Evolutionary conservation across 2,888 invertebrate species (phyloP), one percentile per base, ranked within the genome.

Genomic region (Atherix ibis): DNA sequence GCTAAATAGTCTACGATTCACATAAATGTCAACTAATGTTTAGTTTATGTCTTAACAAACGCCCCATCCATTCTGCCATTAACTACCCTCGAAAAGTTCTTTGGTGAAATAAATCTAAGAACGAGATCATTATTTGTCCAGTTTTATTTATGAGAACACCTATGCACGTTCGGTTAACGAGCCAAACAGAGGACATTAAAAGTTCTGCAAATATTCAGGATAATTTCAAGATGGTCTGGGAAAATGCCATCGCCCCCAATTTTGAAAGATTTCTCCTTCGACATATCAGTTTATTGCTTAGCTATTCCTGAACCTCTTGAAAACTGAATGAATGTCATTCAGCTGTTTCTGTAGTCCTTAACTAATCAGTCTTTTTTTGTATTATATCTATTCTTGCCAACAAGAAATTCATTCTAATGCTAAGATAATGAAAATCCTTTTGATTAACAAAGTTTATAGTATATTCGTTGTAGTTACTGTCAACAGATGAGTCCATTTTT

Each of bases 91-190:
- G 6, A 22, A 18, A 26, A 32, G 32, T 32, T 36, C 38, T 13
- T 37, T 40, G 44, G 43, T 43, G 46, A 47, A 46, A 48, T 48
- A 48, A 46, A 46, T 48, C 46, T 44, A 45, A 36, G 40, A 35
- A 28, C 18, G 33, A 40, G 35, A 33, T 43, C 43, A 38, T 41
- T 34, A 42, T 35, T 38, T 37, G 38, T 41, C 40, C 43, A 40
- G 34, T 24, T 18, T 18, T 31, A 48, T 52, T 52, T 49, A 47
- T 44, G 48, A 45, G 44, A 50, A 50, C 50, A 52, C 52, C 50
- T 51, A 48, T 44, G 46, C 49, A 48, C 48, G 44, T 22, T 17
- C 26, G 8, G 18, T 25, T 5, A 35, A 25, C 18, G 31, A 12
- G 6, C 27, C 10, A 30, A 16, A 12, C n/a, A 31, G 13, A 24